These are phyloP conservation scores for Corydoras sp. DNA, from an alignment of 2,113 vertebrate genomes.

Conservation along the genomic window DNA sequence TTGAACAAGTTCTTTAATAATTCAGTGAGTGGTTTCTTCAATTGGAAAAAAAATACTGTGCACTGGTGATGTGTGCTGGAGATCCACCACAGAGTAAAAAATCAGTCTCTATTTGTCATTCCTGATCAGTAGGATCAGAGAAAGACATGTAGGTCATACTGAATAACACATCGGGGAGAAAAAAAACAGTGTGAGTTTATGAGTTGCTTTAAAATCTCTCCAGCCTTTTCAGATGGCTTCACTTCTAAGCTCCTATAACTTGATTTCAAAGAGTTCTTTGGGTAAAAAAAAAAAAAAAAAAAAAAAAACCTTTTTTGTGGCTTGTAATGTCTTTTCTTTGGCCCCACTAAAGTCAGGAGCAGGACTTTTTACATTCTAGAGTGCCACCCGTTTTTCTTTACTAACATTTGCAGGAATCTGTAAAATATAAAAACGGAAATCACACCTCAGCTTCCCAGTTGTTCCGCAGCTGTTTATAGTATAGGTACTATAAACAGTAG, in stretches of 20 bases:
- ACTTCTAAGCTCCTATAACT: neutral
- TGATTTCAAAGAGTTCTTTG: no score
- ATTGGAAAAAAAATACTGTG: constrained; percentile 16
- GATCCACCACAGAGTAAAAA: constrained; percentile 28
- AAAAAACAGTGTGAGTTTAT: constrained; percentile 22
- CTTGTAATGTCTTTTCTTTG: no score
- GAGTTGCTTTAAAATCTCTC: constrained; percentile 21
- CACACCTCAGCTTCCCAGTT: no score
- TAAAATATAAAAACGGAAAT: no score
- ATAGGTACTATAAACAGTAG: no score
- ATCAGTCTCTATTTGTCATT: constrained; percentile 26
- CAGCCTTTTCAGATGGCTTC: constrained; percentile 20
- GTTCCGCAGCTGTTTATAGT: no score
- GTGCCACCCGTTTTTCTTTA: no score
- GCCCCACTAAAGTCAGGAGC: no score
- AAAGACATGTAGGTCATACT: constrained; percentile 18
- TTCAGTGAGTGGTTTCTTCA: constrained; percentile 19
- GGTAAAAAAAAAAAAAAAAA: no score
- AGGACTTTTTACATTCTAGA: no score
- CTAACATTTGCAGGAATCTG: no score
- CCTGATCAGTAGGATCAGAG: constrained; percentile 28
- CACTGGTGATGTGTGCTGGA: constrained; percentile 26
- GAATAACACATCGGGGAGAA: constrained; percentile 20
- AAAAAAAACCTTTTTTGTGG: no score
- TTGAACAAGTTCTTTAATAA: neutral